Evolutionary conservation across 1,140 invertebrate genomes (phyloP).

Genomic region (Apis dorsata): DNA sequence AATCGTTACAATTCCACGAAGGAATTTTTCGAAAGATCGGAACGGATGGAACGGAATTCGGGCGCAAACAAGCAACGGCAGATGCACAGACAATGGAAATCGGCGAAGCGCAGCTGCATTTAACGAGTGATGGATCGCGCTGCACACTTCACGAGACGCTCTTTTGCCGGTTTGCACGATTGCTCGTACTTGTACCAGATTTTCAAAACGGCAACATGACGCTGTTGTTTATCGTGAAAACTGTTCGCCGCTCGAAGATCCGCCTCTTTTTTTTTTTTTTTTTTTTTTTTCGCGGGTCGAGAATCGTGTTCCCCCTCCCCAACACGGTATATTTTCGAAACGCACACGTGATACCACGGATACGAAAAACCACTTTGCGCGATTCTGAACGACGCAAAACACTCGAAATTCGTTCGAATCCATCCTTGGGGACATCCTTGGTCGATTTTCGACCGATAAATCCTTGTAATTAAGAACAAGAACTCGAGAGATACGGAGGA

Average conservation of each 20-base stretch:
- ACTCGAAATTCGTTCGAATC: no score
- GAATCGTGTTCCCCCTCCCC: not conserved
- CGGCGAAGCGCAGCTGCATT: conserved; percentile 56
- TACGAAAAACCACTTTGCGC: not conserved
- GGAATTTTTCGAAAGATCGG: not conserved
- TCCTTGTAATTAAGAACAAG: no score
- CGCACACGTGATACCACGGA: not conserved
- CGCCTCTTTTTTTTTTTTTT: no score
- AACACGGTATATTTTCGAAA: not conserved
- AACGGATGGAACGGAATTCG: conserved; percentile 27
- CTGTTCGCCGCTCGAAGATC: not conserved
- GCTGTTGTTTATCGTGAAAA: conserved; percentile 11
- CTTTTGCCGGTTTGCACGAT: conserved; percentile 38
- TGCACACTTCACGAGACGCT: conserved; percentile 41
- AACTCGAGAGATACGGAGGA: no score
- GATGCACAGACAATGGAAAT: conserved; percentile 59
- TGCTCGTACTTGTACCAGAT: conserved; percentile 49
- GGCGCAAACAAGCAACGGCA: conserved; percentile 46
- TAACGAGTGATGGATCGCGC: conserved; percentile 58
- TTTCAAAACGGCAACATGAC: conserved; percentile 39
- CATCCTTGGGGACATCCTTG: no score
- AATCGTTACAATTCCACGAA: no score
- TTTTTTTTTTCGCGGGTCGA: not conserved
- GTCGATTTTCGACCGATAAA: no score
- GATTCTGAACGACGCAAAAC: not conserved